Conservation (phyloP, 2,797 vertebrate genomes). For the Sylvia borin region DNA sequence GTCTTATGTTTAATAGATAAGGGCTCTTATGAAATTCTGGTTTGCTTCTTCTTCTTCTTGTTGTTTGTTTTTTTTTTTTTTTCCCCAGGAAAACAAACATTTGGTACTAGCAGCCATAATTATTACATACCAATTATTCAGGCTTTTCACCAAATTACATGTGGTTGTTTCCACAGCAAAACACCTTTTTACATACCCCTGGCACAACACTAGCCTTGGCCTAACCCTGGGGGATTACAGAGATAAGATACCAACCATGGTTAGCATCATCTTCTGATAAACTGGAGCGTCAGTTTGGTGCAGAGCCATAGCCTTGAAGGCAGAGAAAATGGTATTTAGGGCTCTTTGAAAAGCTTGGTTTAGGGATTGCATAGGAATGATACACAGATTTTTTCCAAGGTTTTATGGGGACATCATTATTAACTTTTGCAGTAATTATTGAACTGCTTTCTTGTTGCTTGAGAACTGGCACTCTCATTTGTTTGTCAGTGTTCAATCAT, state of each 20-base stretch:
- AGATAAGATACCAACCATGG: slow-evolving; percentile 16
- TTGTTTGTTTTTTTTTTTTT: not conserved
- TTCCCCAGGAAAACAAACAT: not conserved
- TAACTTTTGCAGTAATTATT: not conserved
- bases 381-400: slow-evolving; percentile 9
- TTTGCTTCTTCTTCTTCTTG: not conserved
- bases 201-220: not conserved
- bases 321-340: not conserved
- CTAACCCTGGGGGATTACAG: not conserved
- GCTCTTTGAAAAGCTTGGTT: not conserved
- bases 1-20: not conserved
- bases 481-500: not conserved
- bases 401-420: not conserved
- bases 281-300: not conserved
- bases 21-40: not conserved
- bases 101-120: not conserved
- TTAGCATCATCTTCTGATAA: slow-evolving; percentile 7
- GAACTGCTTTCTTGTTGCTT: not conserved
- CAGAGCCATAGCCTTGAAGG: not conserved
- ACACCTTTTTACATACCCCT: not conserved
- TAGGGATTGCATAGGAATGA: not conserved
- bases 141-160: not conserved
- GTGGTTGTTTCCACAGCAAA: not conserved
- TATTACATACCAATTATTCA: not conserved
- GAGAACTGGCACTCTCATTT: not conserved